Base-by-base conservation (phyloP, 2,888 invertebrate species). In the Lasioglossum oenotherae region DNA sequence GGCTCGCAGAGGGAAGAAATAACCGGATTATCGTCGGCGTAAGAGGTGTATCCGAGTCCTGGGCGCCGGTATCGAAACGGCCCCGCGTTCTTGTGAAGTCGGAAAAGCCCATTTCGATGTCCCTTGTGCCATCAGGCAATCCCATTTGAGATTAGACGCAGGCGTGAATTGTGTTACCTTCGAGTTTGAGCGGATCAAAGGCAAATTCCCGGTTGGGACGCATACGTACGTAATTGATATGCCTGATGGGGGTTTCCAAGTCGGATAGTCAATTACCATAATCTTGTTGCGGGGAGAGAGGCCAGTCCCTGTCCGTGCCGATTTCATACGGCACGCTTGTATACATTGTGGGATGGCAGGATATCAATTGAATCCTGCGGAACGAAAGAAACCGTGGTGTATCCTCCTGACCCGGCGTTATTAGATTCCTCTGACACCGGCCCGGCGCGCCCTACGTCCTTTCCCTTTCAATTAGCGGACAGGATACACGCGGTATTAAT, bases 261-360 rank as follows among this genome's bases (percentile, higher is more conserved):
- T 94, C 93, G 93, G 91, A 92, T 93, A 93, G 94, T 94, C 94
- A 93, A 95, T 95, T 95, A 94, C 94, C 94, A 94, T 94, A 95
- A 95, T 95, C 94, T 94, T 91, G 93, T 94, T 94, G 93, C 91
- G 91, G 88, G 81, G 83, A 85, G 86, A 84, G 86, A 84, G 84
- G 83, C 78, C 82, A 71, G 86, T 84, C 84, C 80, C 81, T 73
- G 87, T 75, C 81, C 83, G 81, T 82, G 90, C 72, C 92, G 91
- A 91, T 92, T 93, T 84, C 90, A 86, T 91, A 89, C 86, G 80
- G 78, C 84, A 83, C 87, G 89, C 85, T 88, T 92, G 87, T 90
- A 89, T 91, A 88, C 89, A 89, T 89, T 83, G 83, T 35, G 57
- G 35, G 46, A 16, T 31, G 86, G 88, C 23, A 3, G 69, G 88